Evolutionary conservation across 2,888 invertebrate species (phyloP).

Genomic region (Linnaemya vulpina): DNA sequence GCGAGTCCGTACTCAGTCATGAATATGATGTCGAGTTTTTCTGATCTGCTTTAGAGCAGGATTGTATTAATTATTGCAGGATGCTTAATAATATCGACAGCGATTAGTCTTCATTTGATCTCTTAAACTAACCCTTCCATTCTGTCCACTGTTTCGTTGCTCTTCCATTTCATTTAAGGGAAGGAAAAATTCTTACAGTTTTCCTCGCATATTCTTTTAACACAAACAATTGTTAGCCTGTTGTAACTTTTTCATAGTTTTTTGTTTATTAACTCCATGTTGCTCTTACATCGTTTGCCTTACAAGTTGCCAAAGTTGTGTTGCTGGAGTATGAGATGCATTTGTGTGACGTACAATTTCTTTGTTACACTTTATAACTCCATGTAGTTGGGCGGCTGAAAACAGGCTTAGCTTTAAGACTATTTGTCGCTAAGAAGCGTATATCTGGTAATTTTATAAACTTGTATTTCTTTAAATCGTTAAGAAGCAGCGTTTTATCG

Average conservation of each 20-base stretch:
- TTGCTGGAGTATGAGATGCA: not conserved
- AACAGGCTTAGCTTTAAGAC: slow-evolving; percentile 34
- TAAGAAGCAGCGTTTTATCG: no score
- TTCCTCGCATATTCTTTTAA: not conserved
- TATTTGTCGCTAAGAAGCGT: slow-evolving; percentile 46
- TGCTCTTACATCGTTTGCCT: not conserved
- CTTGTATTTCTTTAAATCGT: no score
- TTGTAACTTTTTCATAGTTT: not conserved
- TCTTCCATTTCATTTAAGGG: not conserved
- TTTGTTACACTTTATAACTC: not conserved
- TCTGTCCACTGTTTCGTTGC: not conserved
- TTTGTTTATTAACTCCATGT: slow-evolving; percentile 2
- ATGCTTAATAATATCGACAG: no score
- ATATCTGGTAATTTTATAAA: no score
- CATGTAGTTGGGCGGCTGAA: not conserved
- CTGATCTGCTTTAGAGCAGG: no score
- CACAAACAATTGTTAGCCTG: not conserved
- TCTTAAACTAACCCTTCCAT: no score
- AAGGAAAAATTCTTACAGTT: slow-evolving; percentile 6
- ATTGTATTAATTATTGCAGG: no score
- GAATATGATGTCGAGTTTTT: no score
- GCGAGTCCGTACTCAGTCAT: no score
- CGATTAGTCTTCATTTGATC: no score
- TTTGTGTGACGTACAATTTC: slow-evolving; percentile 2
- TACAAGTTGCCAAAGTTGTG: slow-evolving; percentile 7